Percentiles rank a stretch among this genome's conserved stretches.
These are phyloP conservation scores for Nansenia antarctica DNA, from an alignment of 2,113 vertebrate species.

Conservation along the genomic window DNA sequence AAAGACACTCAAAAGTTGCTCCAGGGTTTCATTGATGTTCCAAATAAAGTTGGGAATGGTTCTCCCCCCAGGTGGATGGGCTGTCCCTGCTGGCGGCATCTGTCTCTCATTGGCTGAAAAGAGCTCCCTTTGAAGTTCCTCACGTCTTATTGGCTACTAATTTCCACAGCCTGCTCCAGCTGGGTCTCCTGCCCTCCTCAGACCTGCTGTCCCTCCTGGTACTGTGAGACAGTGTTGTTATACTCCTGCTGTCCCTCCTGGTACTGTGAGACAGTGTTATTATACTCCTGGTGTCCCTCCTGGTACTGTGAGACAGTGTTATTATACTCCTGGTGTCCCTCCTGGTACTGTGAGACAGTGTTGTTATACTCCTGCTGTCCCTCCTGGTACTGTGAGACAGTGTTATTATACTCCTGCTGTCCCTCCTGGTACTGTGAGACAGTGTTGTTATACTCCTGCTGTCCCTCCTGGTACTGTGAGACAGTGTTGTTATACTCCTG, in stretches of 20 bases:
- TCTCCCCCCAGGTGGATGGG: constrained; percentile 81
- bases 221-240: constrained; percentile 13
- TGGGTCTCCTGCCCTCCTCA: constrained; percentile 84
- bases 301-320: no score
- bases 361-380: no score
- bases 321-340: no score
- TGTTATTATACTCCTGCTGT: no score
- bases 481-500: no score
- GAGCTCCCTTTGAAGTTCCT: constrained; percentile 76
- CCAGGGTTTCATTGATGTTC: not conserved
- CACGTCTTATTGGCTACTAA: constrained; percentile 91
- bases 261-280: not conserved
- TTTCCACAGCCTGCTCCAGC: constrained; percentile 90
- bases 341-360: no score
- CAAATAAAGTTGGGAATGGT: not conserved
- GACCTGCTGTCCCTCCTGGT: constrained; percentile 84
- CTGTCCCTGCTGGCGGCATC: constrained; percentile 89
- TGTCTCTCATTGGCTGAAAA: constrained; percentile 85
- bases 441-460: no score
- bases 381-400: no score
- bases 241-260: not conserved
- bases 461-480: no score
- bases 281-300: no score
- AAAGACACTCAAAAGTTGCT: no score
- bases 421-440: no score